Evolutionary conservation across 2,888 invertebrate genomes (phyloP).

Genomic region (Pollenia griseotomentosa): DNA sequence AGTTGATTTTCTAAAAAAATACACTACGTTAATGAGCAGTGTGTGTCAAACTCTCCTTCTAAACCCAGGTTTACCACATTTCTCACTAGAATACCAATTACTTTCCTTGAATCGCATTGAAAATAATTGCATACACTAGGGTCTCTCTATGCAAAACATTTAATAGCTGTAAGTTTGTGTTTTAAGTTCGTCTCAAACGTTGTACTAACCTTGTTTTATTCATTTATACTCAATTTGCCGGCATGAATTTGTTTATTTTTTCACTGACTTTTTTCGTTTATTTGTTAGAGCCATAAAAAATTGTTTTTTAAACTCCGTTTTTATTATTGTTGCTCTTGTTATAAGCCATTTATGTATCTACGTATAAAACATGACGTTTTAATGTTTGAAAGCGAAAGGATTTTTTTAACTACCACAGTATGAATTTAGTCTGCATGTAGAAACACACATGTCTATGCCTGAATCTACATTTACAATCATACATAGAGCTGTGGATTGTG

Average conservation of each 20-base stretch:
- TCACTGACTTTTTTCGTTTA: slow-evolving; percentile 31
- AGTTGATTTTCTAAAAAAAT: too few species aligned
- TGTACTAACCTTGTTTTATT: not conserved
- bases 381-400: slow-evolving; percentile 84
- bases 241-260: slow-evolving; percentile 44
- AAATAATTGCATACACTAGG: not conserved
- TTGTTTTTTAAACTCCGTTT: slow-evolving; percentile 21
- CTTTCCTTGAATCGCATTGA: not conserved
- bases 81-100: too few species aligned
- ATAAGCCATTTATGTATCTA: slow-evolving; percentile 51
- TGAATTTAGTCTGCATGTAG: slow-evolving; percentile 38
- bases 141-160: not conserved
- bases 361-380: slow-evolving; percentile 73
- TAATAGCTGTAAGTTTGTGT: not conserved
- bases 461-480: slow-evolving; percentile 8
- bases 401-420: slow-evolving; percentile 75
- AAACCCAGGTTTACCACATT: too few species aligned
- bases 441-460: slow-evolving; percentile 17
- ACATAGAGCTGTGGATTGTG: slow-evolving; percentile 28
- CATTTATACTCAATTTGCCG: slow-evolving; percentile 57
- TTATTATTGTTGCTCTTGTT: slow-evolving; percentile 10
- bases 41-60: too few species aligned
- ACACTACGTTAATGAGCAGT: too few species aligned
- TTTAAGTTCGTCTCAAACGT: slow-evolving; percentile 29
- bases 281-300: slow-evolving; percentile 63